Conservation (phyloP, 1,140 invertebrate genomes). For the Trinorchestia longiramus region DNA sequence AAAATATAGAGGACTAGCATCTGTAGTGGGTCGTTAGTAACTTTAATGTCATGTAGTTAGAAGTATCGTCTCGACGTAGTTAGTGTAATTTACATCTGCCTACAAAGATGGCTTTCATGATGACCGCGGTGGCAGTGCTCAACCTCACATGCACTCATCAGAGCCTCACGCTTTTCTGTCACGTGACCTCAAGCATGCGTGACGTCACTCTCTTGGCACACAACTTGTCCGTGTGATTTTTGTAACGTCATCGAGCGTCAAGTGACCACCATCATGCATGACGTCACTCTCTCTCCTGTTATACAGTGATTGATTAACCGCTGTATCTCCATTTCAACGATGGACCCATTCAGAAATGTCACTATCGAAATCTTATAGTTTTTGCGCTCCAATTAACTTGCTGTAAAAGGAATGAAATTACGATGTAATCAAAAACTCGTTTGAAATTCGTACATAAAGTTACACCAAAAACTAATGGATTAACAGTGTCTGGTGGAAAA, state of each 20-base stretch:
- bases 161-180: conserved; percentile 2
- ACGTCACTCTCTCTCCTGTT: not conserved
- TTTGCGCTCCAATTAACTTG: too few relatives aligned
- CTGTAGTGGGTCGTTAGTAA: not conserved
- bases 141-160: not conserved
- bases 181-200: not conserved
- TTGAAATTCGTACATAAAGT: not conserved
- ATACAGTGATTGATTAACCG: not conserved
- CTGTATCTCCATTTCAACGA: not conserved
- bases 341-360: not conserved
- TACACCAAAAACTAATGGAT: not conserved
- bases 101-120: not conserved
- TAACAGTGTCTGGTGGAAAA: not conserved
- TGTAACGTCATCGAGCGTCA: not conserved
- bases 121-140: not conserved
- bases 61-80: not conserved
- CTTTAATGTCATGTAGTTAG: not conserved
- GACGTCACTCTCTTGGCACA: not conserved
- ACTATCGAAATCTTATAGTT: too few relatives aligned
- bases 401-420: too few relatives aligned
- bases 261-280: not conserved
- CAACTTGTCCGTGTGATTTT: not conserved
- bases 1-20: too few relatives aligned
- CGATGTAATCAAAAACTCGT: not conserved
- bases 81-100: not conserved